phyloP scores from a whole-genome alignment of 2,797 vertebrate species.

The Meriones psammophilus region DNA sequence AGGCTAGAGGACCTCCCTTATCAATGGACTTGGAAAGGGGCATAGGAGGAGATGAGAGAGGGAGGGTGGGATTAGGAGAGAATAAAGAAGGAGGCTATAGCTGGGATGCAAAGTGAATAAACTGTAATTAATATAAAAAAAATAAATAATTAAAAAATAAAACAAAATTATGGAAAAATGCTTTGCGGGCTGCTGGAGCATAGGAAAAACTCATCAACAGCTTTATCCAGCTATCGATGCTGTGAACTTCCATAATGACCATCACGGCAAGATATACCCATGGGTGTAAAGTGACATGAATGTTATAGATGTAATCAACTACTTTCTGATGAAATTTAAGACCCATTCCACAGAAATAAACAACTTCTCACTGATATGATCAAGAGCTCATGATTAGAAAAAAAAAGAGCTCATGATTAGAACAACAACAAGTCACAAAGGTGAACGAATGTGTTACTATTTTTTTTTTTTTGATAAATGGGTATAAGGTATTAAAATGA shows the following conservation, averaged over 20 bases:
- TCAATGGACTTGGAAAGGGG: too few species aligned
- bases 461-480: neutral
- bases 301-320: neutral
- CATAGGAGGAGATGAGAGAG: too few species aligned
- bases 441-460: neutral
- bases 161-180: neutral
- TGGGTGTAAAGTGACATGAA: neutral
- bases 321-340: neutral
- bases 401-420: neutral
- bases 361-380: neutral
- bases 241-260: neutral
- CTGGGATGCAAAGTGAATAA: too few species aligned
- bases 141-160: too few species aligned
- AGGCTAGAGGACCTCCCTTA: too few species aligned
- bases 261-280: neutral
- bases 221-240: neutral
- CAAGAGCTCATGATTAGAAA: neutral
- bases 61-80: too few species aligned
- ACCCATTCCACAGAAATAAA: neutral
- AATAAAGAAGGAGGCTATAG: too few species aligned
- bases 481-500: neutral
- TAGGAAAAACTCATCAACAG: neutral
- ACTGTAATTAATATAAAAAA: too few species aligned
- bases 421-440: neutral
- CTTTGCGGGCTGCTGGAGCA: neutral